Base-by-base conservation (phyloP, 2,113 vertebrate species). In the Aspiorhynchus laticeps region DNA sequence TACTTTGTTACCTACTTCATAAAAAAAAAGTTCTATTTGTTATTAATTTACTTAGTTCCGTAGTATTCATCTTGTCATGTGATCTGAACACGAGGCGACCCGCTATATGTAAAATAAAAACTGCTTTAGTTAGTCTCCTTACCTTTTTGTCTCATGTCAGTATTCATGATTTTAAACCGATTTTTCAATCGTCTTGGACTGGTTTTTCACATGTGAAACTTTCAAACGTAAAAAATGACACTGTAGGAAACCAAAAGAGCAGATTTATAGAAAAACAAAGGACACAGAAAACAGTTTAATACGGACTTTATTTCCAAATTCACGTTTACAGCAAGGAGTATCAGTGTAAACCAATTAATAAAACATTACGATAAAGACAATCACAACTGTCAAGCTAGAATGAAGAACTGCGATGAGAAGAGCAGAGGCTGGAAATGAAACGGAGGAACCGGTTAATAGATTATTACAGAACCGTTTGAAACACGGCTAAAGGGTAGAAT, bases 301-400 rank as follows among this genome's bases (percentile, higher is more conserved):
- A 88, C 94, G 93, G 94, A 96, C 93, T 96, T 97, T 97, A 97
- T 97, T 97, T 96, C 94, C 96, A 96, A 96, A 96, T 96, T 92
- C 96, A 96, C 95, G 95, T 96, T 94, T 95, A 97, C 96, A 96
- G 95, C 95, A 96, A 95, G 95, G 90, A 91, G 86, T 87, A 90
- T 95, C 92, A 93, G 93, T 95, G 95, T 95, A 95, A 96, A 96
- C 94, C 91, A 93, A 93, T 92, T 95, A 28, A 85, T 95, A 95
- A 95, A 96, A 96, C 94, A 96, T 92, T 84, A 96, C 95, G 94
- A 93, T 89, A 94, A 95, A 94, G 94, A 96, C 95, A 94, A 85
- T 92, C 95, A 97, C 96, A 94, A 93, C 96, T 95, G 94, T 95
- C 94, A 95, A 95, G 95, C 95, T 95, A 96, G 89, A 93, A 91